phyloP scores from a whole-genome alignment of 2,113 vertebrate species.

The Hyperopisus bebe region DNA sequence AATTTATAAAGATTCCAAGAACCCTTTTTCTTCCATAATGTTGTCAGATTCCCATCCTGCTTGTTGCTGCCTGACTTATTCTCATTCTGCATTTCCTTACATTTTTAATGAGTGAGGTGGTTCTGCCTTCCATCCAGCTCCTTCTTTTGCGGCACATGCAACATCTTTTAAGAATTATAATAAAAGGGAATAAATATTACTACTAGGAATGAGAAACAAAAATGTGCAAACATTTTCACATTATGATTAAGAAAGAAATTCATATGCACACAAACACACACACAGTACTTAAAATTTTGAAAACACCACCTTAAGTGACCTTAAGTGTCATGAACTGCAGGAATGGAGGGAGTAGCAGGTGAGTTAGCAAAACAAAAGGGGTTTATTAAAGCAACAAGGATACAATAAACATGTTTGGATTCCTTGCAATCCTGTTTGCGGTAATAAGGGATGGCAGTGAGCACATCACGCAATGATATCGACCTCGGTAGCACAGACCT shows the following conservation, averaged over 20 bases:
- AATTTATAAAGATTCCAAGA: not conserved
- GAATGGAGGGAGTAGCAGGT: too few relatives aligned
- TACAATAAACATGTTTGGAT: too few relatives aligned
- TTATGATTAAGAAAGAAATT: not conserved
- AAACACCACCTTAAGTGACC: not conserved
- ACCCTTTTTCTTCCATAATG: not conserved
- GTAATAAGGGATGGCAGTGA: too few relatives aligned
- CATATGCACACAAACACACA: not conserved
- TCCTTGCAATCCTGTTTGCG: too few relatives aligned
- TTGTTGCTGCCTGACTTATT: not conserved
- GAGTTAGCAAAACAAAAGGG: too few relatives aligned
- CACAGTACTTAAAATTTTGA: not conserved
- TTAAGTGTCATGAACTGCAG: not conserved
- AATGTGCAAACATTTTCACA: not conserved
- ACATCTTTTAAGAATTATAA: not conserved
- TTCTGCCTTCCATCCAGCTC: not conserved
- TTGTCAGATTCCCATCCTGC: not conserved
- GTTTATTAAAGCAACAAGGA: too few relatives aligned
- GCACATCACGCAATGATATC: too few relatives aligned
- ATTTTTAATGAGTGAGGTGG: not conserved
- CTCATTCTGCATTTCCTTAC: not conserved
- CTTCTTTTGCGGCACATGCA: not conserved
- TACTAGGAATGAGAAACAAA: not conserved
- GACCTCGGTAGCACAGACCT: too few relatives aligned
- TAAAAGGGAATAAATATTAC: not conserved